Evolutionary conservation across 2,888 invertebrate genomes (phyloP), one percentile per base, ranked within the genome.

Genomic region (Unio pictorum): DNA sequence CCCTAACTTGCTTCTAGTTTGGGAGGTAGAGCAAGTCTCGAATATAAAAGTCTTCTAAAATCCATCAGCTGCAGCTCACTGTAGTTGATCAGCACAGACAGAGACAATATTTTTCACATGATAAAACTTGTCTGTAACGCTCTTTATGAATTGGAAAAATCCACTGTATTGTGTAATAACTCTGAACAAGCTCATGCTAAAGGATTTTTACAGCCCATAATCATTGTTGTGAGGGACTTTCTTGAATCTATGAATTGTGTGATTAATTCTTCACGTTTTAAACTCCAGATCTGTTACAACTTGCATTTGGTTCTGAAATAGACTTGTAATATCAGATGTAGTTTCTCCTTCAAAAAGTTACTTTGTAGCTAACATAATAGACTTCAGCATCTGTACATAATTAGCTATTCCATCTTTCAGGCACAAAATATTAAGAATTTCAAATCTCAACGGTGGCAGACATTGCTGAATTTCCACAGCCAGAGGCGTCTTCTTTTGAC

Each of bases 351-450:
- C 3, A 3, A 45, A 45, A 45, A 45, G 45, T 15, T 45, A 15
- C 15, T 45, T 45, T 45, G 11, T 45, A 2, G 45, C 45, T 45
- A 15, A 45, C 45, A 45, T 45, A 45, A 3, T 45, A 15, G 45
- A 15, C 15, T 45, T 15, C 1, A 11, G 45, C 15, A 45, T 45
- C 45, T 45, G 3, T 45, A 45, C 11, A 45, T 62, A 62, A 28
- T 8, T 17, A n/a, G 56, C n/a, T 71, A 60, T 8, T 60, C 26
- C 11, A 55, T 59, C 62, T 79, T 79, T 0, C 78, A 98, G 91
- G 99, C 99, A 57, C 99, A 99, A 90, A 99, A 99, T 89, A 99
- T 99, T 74, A 99, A 99, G 91, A 99, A 99, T 91, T 99, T 99
- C 90, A 99, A 99, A 90, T 98, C 98, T 28, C 99, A 99, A 90